Evolutionary conservation across 2,888 invertebrate genomes (phyloP).

Genomic region (Orthosia incerta): DNA sequence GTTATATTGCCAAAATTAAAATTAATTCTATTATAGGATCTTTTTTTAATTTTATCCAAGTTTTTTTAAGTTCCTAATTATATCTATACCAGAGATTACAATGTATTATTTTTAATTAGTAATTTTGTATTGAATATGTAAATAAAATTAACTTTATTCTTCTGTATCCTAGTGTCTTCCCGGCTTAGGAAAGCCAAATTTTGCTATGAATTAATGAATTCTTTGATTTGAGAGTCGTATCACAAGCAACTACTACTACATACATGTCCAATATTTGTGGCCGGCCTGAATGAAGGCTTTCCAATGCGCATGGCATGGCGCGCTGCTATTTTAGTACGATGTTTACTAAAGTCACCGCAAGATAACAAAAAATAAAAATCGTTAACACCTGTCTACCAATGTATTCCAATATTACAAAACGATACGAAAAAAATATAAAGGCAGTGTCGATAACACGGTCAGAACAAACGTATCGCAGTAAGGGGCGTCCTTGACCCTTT

Average conservation of each 20-base stretch:
- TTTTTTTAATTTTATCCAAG: neutral
- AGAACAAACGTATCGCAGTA: too few species aligned
- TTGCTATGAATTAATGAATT: neutral
- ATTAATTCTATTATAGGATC: neutral
- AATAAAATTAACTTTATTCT: slow-evolving; percentile 25
- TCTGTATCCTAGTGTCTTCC: slow-evolving; percentile 47
- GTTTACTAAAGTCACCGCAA: too few species aligned
- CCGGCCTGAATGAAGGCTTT: too few species aligned
- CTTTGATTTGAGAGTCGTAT: neutral
- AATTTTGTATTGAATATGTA: slow-evolving; percentile 4
- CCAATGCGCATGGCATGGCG: too few species aligned
- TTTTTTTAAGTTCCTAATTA: slow-evolving; percentile 48
- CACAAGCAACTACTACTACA: neutral
- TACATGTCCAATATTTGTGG: too few species aligned
- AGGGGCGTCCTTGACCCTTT: too few species aligned
- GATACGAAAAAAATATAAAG: too few species aligned
- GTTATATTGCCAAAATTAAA: slow-evolving; percentile 6
- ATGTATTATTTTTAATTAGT: slow-evolving; percentile 43
- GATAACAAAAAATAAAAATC: too few species aligned
- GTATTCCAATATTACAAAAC: too few species aligned
- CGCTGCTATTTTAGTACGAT: too few species aligned
- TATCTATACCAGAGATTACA: slow-evolving; percentile 47
- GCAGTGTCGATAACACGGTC: too few species aligned
- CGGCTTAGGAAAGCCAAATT: neutral
- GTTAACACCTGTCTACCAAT: too few species aligned